A percentile compares a stretch with the other conserved stretches of the same genome.
phyloP scores from a whole-genome alignment of 2,797 vertebrate genomes.

The Decapterus maruadsi region DNA sequence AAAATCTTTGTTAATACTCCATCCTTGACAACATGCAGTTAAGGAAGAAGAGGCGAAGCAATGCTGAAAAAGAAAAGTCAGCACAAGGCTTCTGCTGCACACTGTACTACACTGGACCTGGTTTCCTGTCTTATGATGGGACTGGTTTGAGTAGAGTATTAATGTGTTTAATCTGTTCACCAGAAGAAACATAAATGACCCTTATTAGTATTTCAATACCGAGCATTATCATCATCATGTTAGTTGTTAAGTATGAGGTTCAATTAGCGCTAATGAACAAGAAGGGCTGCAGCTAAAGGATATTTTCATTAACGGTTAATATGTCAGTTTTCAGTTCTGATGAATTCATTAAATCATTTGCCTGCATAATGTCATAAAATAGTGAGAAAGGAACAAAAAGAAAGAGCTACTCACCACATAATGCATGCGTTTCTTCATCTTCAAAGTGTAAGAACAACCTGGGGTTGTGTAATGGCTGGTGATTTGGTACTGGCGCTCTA shows the following conservation, averaged over 20 bases:
- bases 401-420: neutral
- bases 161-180: slow-evolving; percentile 19
- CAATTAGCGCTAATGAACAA: slow-evolving; percentile 23
- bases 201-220: slow-evolving; percentile 14
- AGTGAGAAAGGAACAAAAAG: neutral
- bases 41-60: slow-evolving; percentile 18
- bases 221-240: neutral
- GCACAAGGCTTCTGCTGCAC: slow-evolving; percentile 1
- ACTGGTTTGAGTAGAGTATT: slow-evolving; percentile 10
- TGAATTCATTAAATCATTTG: slow-evolving; percentile 21
- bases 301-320: slow-evolving; percentile 20
- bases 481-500: slow-evolving; percentile 30
- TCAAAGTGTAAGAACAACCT: slow-evolving; percentile 17
- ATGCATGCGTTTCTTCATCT: neutral
- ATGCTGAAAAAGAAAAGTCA: slow-evolving; percentile 21
- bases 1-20: slow-evolving; percentile 26
- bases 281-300: slow-evolving; percentile 20
- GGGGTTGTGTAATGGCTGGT: slow-evolving; percentile 37
- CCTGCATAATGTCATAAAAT: slow-evolving; percentile 1
- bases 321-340: slow-evolving; percentile 5
- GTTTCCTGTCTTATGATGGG: slow-evolving; percentile 2
- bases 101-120: neutral
- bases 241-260: neutral
- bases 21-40: slow-evolving; percentile 12
- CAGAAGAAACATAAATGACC: slow-evolving; percentile 1